Evolutionary conservation across 2,113 vertebrate genomes (phyloP), one percentile per base, ranked within the genome.

Genomic region (Galemys pyrenaicus): DNA sequence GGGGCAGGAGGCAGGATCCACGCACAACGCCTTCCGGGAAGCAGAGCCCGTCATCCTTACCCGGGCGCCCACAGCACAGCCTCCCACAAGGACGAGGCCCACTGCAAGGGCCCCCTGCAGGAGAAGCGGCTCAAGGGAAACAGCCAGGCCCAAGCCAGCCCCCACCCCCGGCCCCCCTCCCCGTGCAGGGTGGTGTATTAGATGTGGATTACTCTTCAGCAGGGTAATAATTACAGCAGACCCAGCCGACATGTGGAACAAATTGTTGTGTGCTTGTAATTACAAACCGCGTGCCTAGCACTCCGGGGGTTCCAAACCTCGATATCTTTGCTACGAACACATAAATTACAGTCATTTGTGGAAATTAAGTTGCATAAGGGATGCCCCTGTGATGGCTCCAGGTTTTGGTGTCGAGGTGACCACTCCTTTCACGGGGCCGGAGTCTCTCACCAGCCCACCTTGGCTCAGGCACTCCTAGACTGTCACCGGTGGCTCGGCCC

Each of bases 221-320:
- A 92, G 93, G 96, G 92, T 97, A 92, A 92, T 96, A 95, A 98
- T 97, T 97, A 96, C 91, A 92, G 94, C n/a, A 85, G 96, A 87
- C 92, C 73, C 91, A 91, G 96, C 97, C 93, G 94, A 91, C 79
- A 81, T 35, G 67, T 95, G 90, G 67, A 85, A 97, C 94, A 97
- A 97, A 95, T 96, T 92, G 71, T 94, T 96, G 62, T 84, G 70
- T 92, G 95, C 89, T 96, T 64, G 22, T 97, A 97, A 98, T 97
- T 97, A 97, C 91, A 94, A 97, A 96, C 89, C 81, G 37, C 80
- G 87, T 96, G 96, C 96, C 95, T 92, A 93, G 91, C 96, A 94
- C 97, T 97, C 95, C 88, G 30, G 96, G 96, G 96, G 85, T 97
- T 97, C 96, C 95, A 95, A 96, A 97, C 95, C 97, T 96, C 96